A percentile compares a stretch with the other conserved stretches of the same genome.
Evolutionary conservation across 2,797 vertebrate species (phyloP).

Genomic region (Malurus splendens): DNA sequence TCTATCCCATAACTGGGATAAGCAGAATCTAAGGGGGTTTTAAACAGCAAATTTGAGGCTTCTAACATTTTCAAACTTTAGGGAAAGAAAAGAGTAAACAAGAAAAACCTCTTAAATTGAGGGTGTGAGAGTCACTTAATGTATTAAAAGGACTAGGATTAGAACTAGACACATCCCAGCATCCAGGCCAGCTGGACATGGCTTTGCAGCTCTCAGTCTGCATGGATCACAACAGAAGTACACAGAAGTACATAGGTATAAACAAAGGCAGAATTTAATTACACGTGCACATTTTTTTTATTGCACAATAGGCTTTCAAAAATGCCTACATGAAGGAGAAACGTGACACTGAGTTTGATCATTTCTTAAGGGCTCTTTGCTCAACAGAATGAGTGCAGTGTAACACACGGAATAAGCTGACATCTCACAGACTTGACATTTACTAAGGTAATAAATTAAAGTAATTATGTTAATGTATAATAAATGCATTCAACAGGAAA

Average conservation of each 20-base stretch:
- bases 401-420: not conserved
- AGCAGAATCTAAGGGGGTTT: rapidly evolving
- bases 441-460: constrained; percentile 38
- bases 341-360: not conserved
- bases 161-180: not conserved
- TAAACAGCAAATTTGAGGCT: not conserved
- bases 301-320: constrained; percentile 23
- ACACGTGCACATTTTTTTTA: not conserved
- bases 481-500: constrained; percentile 22
- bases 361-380: not conserved
- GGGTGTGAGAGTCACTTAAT: not conserved
- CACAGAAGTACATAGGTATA: not conserved
- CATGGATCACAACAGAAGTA: not conserved
- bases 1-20: not conserved
- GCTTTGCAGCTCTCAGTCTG: not conserved
- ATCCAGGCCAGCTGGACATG: not conserved
- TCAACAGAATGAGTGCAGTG: not conserved
- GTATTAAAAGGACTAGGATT: not conserved
- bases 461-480: constrained; percentile 29
- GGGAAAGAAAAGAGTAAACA: rapidly evolving
- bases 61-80: not conserved
- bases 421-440: constrained; percentile 12
- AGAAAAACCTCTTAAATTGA: not conserved
- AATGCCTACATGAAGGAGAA: not conserved
- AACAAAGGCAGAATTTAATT: constrained; percentile 39